These are phyloP conservation scores for Heliconius erato DNA, from an alignment of 2,888 invertebrate species.

Conservation along the genomic window DNA sequence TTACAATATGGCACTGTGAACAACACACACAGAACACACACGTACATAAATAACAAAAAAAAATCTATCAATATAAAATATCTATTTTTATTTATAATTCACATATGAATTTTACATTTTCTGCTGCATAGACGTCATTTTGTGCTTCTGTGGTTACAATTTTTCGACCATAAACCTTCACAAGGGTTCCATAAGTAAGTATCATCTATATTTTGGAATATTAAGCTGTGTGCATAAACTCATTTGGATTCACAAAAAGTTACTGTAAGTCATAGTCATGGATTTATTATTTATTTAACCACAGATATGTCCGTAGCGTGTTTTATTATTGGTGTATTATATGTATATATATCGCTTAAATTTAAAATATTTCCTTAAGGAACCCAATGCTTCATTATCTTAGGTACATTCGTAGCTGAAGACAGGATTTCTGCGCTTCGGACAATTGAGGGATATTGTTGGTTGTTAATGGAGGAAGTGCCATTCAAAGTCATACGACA, in stretches of 20 bases:
- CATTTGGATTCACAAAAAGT: not conserved
- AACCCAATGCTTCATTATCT: conserved; percentile 45
- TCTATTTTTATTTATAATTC: not conserved
- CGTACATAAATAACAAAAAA: not conserved
- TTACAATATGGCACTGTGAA: conserved; percentile 5
- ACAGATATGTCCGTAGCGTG: not conserved
- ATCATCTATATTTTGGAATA: conserved; percentile 37
- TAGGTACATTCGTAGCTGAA: conserved; percentile 74
- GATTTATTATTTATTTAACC: not conserved
- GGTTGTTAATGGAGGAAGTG: conserved; percentile 66
- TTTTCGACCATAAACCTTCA: conserved; percentile 24
- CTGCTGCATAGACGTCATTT: too few relatives aligned
- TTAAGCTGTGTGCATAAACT: not conserved
- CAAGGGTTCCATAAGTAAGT: conserved; percentile 27
- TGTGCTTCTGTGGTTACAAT: not conserved
- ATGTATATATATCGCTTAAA: not conserved
- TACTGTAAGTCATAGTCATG: not conserved
- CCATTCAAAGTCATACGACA: conserved; percentile 30
- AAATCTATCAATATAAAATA: not conserved
- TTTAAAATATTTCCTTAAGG: conserved; percentile 41
- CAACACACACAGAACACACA: not conserved
- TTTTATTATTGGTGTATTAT: not conserved
- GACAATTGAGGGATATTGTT: conserved; percentile 74
- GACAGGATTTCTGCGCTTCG: conserved; percentile 82
- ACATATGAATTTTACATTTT: not conserved